phyloP scores from a whole-genome alignment of 2,113 vertebrate species.

The Ursus arctos region DNA sequence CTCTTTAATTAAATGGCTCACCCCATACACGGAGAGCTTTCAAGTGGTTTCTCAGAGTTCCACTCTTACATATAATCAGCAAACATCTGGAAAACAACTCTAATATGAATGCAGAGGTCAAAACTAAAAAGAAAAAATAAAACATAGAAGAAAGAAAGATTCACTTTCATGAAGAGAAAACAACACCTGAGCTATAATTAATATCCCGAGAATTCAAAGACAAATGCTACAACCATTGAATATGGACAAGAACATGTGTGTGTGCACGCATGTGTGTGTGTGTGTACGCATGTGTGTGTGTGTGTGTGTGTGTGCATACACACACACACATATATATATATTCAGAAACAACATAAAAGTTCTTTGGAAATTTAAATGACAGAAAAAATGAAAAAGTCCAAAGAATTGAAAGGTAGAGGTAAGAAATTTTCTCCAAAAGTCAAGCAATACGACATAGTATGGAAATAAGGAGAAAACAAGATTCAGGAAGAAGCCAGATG shows the following conservation, averaged over 20 bases:
- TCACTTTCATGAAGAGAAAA: constrained; percentile 50
- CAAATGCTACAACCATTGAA: not conserved
- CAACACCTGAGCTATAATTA: not conserved
- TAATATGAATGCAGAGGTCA: not conserved
- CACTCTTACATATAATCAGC: constrained; percentile 25
- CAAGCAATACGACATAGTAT: constrained; percentile 8
- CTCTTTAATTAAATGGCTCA: constrained; percentile 63
- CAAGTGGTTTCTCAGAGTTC: not conserved
- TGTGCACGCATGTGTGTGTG: too few species aligned
- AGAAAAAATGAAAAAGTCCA: constrained; percentile 6
- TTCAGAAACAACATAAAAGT: not conserved
- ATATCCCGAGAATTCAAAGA: constrained; percentile 16
- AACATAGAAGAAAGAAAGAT: not conserved
- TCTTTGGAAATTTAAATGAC: not conserved
- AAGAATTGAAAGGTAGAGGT: constrained; percentile 37
- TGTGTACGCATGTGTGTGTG: too few species aligned
- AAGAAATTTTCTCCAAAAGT: constrained; percentile 34
- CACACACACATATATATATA: not conserved
- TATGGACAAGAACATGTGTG: not conserved
- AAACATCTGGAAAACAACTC: constrained; percentile 27
- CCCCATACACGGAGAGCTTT: not conserved
- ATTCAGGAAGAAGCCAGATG: constrained; percentile 54
- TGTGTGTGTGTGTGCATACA: not conserved
- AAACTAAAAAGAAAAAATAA: constrained; percentile 52
- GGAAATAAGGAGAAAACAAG: constrained; percentile 56